These are phyloP conservation scores for Cavia aperea DNA, from an alignment of 2,113 vertebrate species.

Conservation along the genomic window DNA sequence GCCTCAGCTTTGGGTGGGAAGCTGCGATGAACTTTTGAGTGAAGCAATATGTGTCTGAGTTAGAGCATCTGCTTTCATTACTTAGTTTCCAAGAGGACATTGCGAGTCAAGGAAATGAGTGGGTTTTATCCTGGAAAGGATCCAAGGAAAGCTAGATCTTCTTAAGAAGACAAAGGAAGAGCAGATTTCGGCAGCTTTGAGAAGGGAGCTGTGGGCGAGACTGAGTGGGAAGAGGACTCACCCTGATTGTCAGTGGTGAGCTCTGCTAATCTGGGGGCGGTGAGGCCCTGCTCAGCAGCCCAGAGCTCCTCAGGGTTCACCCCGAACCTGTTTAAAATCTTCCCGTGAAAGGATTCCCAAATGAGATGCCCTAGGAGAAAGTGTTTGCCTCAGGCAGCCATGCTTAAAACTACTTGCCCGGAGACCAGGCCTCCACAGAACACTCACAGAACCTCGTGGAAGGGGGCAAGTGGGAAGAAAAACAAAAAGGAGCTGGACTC, in stretches of 20 bases:
- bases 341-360: not conserved
- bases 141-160: slow-evolving; percentile 65
- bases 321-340: not conserved
- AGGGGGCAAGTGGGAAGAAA: not conserved
- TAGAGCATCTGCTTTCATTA: slow-evolving; percentile 70
- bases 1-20: slow-evolving; percentile 61
- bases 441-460: not conserved
- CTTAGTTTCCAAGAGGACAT: slow-evolving; percentile 68
- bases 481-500: not conserved
- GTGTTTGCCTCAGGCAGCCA: not conserved
- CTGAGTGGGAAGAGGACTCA: not conserved
- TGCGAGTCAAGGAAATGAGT: slow-evolving; percentile 70
- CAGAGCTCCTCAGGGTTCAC: not conserved
- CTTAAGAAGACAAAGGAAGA: slow-evolving; percentile 63
- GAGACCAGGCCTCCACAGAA: not conserved
- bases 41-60: slow-evolving; percentile 72
- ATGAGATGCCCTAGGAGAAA: not conserved
- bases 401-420: not conserved
- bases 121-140: slow-evolving; percentile 65
- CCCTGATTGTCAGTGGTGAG: not conserved
- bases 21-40: slow-evolving; percentile 66
- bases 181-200: slow-evolving; percentile 30
- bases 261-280: not conserved
- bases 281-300: not conserved
- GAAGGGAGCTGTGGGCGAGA: slow-evolving; percentile 31